Evolutionary conservation across 2,797 vertebrate species (phyloP), one percentile per base, ranked within the genome.

Genomic region (Sebastes variabilis): DNA sequence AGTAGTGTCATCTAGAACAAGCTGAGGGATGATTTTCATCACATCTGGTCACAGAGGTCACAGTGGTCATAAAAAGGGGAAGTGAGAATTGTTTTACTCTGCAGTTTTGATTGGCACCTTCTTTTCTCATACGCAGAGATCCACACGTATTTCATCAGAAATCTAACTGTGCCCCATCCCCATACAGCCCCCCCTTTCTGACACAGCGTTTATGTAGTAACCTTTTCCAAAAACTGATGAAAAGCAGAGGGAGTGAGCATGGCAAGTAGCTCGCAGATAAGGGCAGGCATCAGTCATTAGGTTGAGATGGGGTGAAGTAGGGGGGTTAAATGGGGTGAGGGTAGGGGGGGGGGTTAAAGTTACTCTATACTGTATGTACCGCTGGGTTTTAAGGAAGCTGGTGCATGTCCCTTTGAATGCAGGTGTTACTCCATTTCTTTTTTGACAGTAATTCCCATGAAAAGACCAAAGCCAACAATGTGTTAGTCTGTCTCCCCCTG

Each of bases 191-290:
- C n/a, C n/a, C 11, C 22, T 11, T 30, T 58, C 60, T 75, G 64
- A 83, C 74, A 66, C 55, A 60, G 49, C 6, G 3, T 71, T 86
- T 81, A 42, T 56, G 89, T 74, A 24, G 24, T 24, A 81, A 87
- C 18, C 27, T 20, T 65, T 87, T 81, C 86, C 85, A 92, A 84
- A 75, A 94, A 56, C 36, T 81, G 88, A 93, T 80, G 79, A 83
- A 75, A 79, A 80, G 30, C 91, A 91, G 89, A 79, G 84, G 89
- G 89, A 91, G 88, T 87, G 82, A 87, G 72, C 16, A 0, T 32
- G 56, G 78, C 18, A 46, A 71, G 66, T 38, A 58, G 60, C 70
- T 77, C 56, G 29, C n/a, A 86, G 90, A 95, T 89, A 90, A 89
- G 76, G 36, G 49, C 55, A 14, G 11, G 16, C 68, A 89, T 80